phyloP scores from a whole-genome alignment of 1,140 invertebrate genomes.

The Penaeus japonicus region DNA sequence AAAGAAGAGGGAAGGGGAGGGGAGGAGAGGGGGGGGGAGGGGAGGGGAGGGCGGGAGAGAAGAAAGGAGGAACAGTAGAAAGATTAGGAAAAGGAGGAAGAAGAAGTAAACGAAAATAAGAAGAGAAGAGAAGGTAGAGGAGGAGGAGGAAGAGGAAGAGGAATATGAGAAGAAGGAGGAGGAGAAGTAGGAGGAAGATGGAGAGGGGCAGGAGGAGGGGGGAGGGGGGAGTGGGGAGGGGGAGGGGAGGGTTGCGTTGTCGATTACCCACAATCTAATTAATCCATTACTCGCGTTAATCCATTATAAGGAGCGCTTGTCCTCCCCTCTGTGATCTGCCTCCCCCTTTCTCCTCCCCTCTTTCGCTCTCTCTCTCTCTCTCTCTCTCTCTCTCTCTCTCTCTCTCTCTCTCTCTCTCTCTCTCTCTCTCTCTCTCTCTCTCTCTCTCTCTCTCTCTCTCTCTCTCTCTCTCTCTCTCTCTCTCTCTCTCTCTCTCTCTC shows the following conservation, averaged over 20 bases:
- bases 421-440: background rate
- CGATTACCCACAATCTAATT: slow-evolving; percentile 54
- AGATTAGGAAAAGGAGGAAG: no score
- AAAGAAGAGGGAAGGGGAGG: background rate
- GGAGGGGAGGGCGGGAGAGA: no score
- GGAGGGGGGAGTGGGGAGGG: background rate
- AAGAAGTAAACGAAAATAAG: no score
- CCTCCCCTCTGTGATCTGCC: background rate
- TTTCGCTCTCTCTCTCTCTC: background rate
- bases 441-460: background rate
- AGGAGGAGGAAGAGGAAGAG: no score
- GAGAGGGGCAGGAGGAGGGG: background rate
- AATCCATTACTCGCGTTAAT: slow-evolving; percentile 51
- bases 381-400: background rate
- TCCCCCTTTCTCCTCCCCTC: background rate
- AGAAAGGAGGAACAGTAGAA: no score
- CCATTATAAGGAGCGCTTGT: slow-evolving; percentile 41
- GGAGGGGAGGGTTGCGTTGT: background rate
- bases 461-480: slow-evolving; percentile 14
- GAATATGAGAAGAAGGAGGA: background rate
- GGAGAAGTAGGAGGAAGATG: background rate
- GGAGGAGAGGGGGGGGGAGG: background rate
- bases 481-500: slow-evolving; percentile 25
- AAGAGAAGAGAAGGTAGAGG: background rate
- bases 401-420: background rate